Conservation (phyloP, 2,113 vertebrate species). For the Protobothrops mucrosquamatus region DNA sequence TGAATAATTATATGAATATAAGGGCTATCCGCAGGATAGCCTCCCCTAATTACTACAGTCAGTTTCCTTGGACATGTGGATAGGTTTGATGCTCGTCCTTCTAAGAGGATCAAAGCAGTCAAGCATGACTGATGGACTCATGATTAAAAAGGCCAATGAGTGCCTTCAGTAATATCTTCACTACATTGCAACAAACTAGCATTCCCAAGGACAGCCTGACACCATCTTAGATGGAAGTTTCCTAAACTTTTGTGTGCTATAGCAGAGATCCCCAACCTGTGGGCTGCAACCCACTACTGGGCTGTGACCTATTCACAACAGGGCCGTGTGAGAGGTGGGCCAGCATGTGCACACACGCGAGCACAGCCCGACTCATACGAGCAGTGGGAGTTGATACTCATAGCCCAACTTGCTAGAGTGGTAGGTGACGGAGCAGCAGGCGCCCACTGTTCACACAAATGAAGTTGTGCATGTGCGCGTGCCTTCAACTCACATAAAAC, state of each 20-base stretch:
- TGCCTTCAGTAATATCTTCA: no score
- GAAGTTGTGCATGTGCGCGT: accelerated
- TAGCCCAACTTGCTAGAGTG: not conserved
- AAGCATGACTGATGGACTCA: not conserved
- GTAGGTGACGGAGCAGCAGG: not conserved
- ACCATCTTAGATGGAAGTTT: not conserved
- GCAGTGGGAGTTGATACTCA: not conserved
- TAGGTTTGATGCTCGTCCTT: not conserved
- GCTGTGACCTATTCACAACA: not conserved
- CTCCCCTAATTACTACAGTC: not conserved
- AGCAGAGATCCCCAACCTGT: not conserved
- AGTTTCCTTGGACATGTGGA: not conserved
- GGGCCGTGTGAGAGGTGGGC: no score
- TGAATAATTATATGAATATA: not conserved
- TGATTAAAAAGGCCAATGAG: not conserved
- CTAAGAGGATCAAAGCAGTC: not conserved
- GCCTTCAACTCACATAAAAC: not conserved
- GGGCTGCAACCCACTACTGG: not conserved
- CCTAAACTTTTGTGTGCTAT: not conserved
- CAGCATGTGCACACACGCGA: not conserved
- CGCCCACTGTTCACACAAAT: not conserved
- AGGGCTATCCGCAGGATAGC: not conserved
- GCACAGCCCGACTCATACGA: not conserved
- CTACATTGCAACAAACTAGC: no score
- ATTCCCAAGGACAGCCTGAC: no score